Evolutionary conservation across 2,797 vertebrate species (phyloP).

Genomic region (Pempheris klunzingeri): DNA sequence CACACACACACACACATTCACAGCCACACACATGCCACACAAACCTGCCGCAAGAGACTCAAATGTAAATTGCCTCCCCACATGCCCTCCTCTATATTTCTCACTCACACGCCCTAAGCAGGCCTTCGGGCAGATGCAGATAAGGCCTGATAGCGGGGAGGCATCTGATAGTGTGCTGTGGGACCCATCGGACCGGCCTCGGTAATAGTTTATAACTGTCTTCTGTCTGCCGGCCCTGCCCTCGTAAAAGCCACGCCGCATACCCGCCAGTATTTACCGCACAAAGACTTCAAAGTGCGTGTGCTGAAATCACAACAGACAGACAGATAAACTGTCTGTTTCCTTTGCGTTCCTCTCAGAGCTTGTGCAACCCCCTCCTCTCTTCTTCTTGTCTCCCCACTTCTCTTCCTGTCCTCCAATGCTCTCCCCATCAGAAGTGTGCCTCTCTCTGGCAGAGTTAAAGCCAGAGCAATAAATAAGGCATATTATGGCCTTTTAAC

Average conservation of each 20-base stretch:
- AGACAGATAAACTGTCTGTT: slow-evolving; percentile 80
- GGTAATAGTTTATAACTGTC: slow-evolving; percentile 67
- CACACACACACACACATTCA: slow-evolving; percentile 21
- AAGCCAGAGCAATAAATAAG: slow-evolving; percentile 83
- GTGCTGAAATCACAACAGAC: slow-evolving; percentile 75
- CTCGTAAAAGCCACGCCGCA: slow-evolving; percentile 55
- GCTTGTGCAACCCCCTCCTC: slow-evolving; percentile 40
- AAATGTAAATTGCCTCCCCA: slow-evolving; percentile 72
- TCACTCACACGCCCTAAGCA: slow-evolving; percentile 59
- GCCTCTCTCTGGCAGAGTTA: slow-evolving; percentile 66
- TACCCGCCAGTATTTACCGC: slow-evolving; percentile 72
- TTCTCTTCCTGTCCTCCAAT: slow-evolving; percentile 52
- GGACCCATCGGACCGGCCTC: slow-evolving; percentile 61
- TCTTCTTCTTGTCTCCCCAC: background rate
- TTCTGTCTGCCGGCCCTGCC: slow-evolving; percentile 67
- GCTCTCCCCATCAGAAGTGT: slow-evolving; percentile 61
- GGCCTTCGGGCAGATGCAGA: slow-evolving; percentile 76
- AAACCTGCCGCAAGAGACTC: slow-evolving; percentile 62
- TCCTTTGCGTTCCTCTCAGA: slow-evolving; percentile 67
- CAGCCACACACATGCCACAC: slow-evolving; percentile 28
- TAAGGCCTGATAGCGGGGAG: slow-evolving; percentile 62
- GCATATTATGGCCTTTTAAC: slow-evolving; percentile 86
- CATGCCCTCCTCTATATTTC: slow-evolving; percentile 51
- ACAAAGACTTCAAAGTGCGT: slow-evolving; percentile 77
- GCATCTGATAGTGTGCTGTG: slow-evolving; percentile 72